These are phyloP conservation scores for Gobio gobio DNA, from an alignment of 2,113 vertebrate genomes.

Conservation along the genomic window DNA sequence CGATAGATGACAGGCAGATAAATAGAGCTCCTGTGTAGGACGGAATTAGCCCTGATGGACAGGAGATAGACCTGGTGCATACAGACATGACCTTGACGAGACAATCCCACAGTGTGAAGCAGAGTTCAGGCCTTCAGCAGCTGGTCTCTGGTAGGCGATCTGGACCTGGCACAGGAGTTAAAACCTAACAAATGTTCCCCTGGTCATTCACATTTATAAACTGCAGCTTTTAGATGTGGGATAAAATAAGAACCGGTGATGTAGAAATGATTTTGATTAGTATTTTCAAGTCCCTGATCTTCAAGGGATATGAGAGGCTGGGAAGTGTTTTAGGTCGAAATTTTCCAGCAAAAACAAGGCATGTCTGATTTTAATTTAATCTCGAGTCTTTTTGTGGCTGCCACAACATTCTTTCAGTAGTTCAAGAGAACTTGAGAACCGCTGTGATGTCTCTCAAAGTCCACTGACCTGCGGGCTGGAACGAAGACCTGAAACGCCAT, in stretches of 20 bases:
- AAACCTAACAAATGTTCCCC: constrained; percentile 58
- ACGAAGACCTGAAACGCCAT: background rate
- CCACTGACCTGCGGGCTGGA: constrained; percentile 13
- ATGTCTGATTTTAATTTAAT: constrained; percentile 39
- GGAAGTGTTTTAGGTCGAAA: constrained; percentile 17
- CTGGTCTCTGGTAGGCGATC: constrained; percentile 52
- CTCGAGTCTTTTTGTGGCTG: background rate
- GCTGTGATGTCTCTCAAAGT: background rate
- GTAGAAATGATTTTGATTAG: background rate
- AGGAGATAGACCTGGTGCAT: constrained; percentile 39
- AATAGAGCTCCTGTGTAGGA: background rate
- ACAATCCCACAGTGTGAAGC: background rate
- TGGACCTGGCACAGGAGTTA: constrained; percentile 51
- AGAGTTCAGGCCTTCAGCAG: constrained; percentile 25
- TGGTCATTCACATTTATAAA: constrained; percentile 57
- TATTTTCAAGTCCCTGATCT: constrained; percentile 1
- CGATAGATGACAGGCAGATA: no score
- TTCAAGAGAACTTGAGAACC: constrained; percentile 8
- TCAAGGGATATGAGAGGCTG: constrained; percentile 19
- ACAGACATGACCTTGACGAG: constrained; percentile 55
- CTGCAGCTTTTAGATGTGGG: constrained; percentile 12
- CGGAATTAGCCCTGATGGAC: constrained; percentile 37
- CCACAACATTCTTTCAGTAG: constrained; percentile 29
- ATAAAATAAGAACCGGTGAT: background rate
- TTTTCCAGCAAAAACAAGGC: constrained; percentile 31